These are phyloP conservation scores for Caenorhabditis latens DNA, from an alignment of 1,140 invertebrate genomes.

Conservation along the genomic window DNA sequence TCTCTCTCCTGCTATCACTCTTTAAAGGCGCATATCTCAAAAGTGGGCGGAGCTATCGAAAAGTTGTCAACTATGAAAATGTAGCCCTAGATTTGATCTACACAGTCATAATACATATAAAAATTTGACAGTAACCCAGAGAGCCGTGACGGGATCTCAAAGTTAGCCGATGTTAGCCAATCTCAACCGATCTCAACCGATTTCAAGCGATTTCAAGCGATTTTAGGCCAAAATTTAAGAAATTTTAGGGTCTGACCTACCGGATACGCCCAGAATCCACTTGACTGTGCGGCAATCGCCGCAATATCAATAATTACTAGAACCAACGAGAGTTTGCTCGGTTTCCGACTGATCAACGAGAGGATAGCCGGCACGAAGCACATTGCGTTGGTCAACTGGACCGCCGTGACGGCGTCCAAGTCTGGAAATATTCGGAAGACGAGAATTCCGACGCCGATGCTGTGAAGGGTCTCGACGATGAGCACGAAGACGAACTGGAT, in stretches of 20 bases:
- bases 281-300: slow-evolving; percentile 73
- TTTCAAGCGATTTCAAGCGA: too few species aligned
- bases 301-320: slow-evolving; percentile 72
- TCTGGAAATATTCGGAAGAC: slow-evolving; percentile 74
- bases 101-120: too few species aligned
- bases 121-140: too few species aligned
- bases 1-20: too few species aligned
- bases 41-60: too few species aligned
- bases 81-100: too few species aligned
- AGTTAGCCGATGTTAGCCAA: too few species aligned
- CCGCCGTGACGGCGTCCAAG: slow-evolving; percentile 69
- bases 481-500: slow-evolving; percentile 74
- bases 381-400: slow-evolving; percentile 72
- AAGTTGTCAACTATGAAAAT: too few species aligned
- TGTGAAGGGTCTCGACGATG: slow-evolving; percentile 72
- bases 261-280: slow-evolving; percentile 72
- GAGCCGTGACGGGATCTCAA: too few species aligned
- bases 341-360: slow-evolving; percentile 68
- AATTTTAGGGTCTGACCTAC: slow-evolving; percentile 58
- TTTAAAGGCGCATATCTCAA: too few species aligned
- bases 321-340: slow-evolving; percentile 69
- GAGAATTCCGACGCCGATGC: slow-evolving; percentile 74
- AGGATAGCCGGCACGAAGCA: slow-evolving; percentile 73
- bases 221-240: too few species aligned
- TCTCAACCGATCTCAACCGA: too few species aligned